Evolutionary conservation across 2,113 vertebrate genomes (phyloP).

Genomic region (Hemiscyllium ocellatum): DNA sequence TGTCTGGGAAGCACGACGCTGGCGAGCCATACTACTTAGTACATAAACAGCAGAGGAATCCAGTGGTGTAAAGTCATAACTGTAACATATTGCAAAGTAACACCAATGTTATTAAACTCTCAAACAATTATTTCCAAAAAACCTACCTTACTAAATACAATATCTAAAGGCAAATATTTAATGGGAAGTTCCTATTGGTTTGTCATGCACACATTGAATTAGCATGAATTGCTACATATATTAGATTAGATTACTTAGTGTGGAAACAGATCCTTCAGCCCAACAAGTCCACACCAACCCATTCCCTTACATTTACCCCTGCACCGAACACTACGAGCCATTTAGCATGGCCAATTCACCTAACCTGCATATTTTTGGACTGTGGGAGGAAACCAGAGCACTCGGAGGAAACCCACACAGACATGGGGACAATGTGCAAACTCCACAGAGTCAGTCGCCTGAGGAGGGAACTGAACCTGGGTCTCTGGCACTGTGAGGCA

Average conservation of each 20-base stretch:
- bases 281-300: too few relatives aligned
- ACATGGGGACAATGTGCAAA: too few relatives aligned
- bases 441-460: too few relatives aligned
- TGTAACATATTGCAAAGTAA: conserved; percentile 47
- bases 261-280: too few relatives aligned
- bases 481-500: too few relatives aligned
- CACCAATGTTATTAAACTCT: background rate
- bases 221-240: background rate
- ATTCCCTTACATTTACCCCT: too few relatives aligned
- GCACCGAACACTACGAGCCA: too few relatives aligned
- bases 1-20: conserved; percentile 84
- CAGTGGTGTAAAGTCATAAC: conserved; percentile 94
- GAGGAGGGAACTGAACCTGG: too few relatives aligned
- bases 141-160: background rate
- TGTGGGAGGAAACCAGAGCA: too few relatives aligned
- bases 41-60: conserved; percentile 98
- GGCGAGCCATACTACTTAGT: conserved; percentile 96
- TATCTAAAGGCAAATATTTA: background rate
- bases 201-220: background rate
- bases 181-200: background rate
- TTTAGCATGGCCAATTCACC: too few relatives aligned
- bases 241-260: background rate
- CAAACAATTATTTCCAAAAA: background rate
- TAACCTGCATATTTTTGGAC: too few relatives aligned
- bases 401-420: too few relatives aligned